Evolutionary conservation across 2,113 vertebrate species (phyloP).

Genomic region (Halcyon senegalensis): DNA sequence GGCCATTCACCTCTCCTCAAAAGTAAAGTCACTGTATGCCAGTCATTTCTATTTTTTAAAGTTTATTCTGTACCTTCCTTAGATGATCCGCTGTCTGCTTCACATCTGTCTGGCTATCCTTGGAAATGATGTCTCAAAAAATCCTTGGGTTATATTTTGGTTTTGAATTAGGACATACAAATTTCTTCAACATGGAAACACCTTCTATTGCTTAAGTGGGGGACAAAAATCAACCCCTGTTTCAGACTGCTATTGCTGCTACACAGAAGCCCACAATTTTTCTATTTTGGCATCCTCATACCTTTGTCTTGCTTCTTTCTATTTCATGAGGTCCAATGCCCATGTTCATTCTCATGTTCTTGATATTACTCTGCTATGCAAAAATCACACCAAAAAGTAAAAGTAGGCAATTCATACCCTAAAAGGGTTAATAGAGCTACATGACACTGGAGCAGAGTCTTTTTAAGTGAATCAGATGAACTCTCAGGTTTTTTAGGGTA

Average conservation of each 20-base stretch:
- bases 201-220: background rate
- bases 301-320: background rate
- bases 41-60: background rate
- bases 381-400: background rate
- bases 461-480: background rate
- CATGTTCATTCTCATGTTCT: background rate
- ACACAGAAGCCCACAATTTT: background rate
- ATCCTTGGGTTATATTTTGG: background rate
- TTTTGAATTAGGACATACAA: background rate
- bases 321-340: background rate
- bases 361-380: background rate
- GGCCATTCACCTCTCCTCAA: background rate
- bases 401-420: background rate
- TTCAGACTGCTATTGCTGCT: background rate
- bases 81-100: background rate
- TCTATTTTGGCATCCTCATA: background rate
- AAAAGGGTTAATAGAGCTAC: background rate
- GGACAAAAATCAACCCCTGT: background rate
- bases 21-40: background rate
- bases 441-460: background rate
- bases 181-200: background rate
- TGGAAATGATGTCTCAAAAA: background rate
- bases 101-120: background rate
- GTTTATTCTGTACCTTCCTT: background rate
- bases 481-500: background rate